These are phyloP conservation scores for Halcyon malimbica DNA, from an alignment of 2,113 vertebrate genomes.

Conservation along the genomic window DNA sequence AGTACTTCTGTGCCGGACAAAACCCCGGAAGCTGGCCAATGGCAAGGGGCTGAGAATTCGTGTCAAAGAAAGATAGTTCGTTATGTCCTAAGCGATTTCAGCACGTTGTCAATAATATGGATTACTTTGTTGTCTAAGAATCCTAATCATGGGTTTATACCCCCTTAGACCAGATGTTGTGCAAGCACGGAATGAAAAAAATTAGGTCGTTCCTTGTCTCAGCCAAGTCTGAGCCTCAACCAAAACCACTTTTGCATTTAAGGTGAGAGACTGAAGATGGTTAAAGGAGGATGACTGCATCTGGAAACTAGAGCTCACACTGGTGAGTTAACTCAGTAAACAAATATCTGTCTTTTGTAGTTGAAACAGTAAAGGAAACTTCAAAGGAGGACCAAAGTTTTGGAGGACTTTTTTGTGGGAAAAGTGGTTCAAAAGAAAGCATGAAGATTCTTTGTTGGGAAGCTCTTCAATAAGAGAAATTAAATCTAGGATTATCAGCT, in stretches of 20 bases:
- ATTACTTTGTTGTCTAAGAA: neutral
- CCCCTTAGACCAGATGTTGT: neutral
- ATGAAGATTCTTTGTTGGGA: neutral
- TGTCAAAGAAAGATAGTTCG: neutral
- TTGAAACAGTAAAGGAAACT: neutral
- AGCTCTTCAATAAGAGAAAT: neutral
- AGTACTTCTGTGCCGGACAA: neutral
- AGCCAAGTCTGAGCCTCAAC: neutral
- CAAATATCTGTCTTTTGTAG: neutral
- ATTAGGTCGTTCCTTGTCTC: neutral
- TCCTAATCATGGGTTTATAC: neutral
- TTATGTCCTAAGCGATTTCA: neutral
- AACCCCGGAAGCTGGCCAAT: neutral
- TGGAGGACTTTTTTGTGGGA: neutral
- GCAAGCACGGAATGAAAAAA: neutral
- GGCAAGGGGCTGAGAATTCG: neutral
- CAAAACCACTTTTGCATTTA: neutral
- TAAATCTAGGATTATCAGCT: neutral
- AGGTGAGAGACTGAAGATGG: neutral
- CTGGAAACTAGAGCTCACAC: neutral
- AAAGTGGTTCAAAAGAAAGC: neutral
- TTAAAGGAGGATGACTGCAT: neutral
- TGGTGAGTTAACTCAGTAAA: neutral
- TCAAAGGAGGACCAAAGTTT: neutral
- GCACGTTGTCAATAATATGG: neutral